phyloP scores from a whole-genome alignment of 2,888 invertebrate genomes.

The Morpho deidamia region DNA sequence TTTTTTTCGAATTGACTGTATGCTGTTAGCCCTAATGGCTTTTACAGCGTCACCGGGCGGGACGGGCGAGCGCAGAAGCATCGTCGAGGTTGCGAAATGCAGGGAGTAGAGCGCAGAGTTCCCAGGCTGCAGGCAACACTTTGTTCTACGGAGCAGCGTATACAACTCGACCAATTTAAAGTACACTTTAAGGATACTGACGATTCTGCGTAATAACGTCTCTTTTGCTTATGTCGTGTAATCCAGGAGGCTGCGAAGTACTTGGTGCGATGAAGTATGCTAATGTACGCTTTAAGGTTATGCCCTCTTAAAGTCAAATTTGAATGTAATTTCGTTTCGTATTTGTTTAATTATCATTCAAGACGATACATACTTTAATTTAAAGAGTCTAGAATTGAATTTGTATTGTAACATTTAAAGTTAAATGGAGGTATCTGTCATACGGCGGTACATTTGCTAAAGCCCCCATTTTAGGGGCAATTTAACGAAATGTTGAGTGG shows the following conservation, averaged over 20 bases:
- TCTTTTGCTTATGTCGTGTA: conserved; percentile 17
- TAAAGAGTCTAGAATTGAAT: not conserved
- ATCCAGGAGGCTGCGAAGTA: conserved; percentile 7
- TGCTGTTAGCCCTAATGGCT: too few relatives aligned
- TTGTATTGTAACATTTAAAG: conserved; percentile 1
- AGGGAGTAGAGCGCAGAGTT: too few relatives aligned
- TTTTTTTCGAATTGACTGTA: too few relatives aligned
- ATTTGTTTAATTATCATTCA: not conserved
- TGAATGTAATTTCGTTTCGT: not conserved
- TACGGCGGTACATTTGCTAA: conserved; percentile 4
- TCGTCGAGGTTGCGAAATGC: too few relatives aligned
- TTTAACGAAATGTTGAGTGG: not conserved
- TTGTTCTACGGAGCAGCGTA: conserved; percentile 12
- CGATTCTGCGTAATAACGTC: conserved; percentile 8
- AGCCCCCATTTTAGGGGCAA: conserved; percentile 4
- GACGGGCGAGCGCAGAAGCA: too few relatives aligned
- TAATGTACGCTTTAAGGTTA: not conserved
- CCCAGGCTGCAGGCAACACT: conserved; percentile 20
- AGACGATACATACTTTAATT: not conserved
- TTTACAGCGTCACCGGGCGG: too few relatives aligned
- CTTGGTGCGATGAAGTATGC: too few relatives aligned
- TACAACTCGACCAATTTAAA: conserved; percentile 21
- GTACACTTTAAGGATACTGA: conserved; percentile 4
- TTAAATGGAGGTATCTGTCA: conserved; percentile 25
- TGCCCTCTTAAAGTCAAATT: not conserved